phyloP scores from a whole-genome alignment of 2,113 vertebrate genomes.

The Phylloscopus whistleri region DNA sequence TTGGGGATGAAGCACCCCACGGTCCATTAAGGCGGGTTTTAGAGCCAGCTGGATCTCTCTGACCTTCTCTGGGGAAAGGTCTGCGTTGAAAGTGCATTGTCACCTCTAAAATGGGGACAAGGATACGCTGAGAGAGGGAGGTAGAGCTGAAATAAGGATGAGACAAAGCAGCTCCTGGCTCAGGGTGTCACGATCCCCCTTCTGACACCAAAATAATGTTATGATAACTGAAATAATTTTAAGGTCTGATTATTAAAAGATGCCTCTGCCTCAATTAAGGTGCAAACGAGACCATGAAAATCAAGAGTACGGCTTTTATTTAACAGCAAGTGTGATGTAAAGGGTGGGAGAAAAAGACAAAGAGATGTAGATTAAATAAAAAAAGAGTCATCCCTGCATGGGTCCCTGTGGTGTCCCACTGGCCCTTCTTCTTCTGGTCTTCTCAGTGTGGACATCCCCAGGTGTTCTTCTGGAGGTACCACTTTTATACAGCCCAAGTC shows the following conservation, averaged over 20 bases:
- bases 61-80: neutral
- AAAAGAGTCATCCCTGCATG: neutral
- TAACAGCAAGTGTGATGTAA: neutral
- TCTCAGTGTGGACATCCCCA: neutral
- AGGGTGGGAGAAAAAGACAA: neutral
- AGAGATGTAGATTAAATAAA: neutral
- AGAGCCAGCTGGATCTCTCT: neutral
- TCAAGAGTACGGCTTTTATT: rapidly evolving
- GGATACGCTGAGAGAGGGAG: rapidly evolving
- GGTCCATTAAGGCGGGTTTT: neutral
- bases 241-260: neutral
- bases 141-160: neutral
- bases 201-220: neutral
- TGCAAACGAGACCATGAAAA: neutral
- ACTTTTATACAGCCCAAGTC: neutral
- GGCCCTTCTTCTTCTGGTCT: neutral
- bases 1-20: neutral
- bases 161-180: neutral
- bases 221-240: neutral
- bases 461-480: neutral
- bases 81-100: rapidly evolving
- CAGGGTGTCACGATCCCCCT: neutral
- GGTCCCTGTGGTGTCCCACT: neutral
- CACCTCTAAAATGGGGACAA: neutral
- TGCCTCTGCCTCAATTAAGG: neutral